phyloP scores from a whole-genome alignment of 2,113 vertebrate species.

The Rhinogobius similis region DNA sequence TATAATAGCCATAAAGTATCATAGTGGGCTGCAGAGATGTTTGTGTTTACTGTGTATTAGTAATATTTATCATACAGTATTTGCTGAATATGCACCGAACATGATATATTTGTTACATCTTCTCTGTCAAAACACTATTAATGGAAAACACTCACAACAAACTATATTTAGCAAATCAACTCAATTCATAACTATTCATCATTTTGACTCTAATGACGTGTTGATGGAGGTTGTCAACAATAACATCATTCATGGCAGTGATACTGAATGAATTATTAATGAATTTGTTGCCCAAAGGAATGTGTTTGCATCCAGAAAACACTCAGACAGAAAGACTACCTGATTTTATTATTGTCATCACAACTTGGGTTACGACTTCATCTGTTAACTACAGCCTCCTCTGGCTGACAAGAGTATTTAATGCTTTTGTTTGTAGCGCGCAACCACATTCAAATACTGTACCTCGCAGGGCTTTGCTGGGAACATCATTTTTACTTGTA shows the following conservation, averaged over 20 bases:
- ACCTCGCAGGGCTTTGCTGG: too few relatives aligned
- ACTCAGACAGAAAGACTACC: background rate
- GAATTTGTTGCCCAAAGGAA: conserved; percentile 5
- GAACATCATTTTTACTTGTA: too few relatives aligned
- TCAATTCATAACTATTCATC: background rate
- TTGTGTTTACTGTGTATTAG: background rate
- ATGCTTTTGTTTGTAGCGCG: too few relatives aligned
- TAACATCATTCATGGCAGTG: background rate
- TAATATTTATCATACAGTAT: background rate
- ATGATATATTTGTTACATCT: background rate
- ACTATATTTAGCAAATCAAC: conserved; percentile 1
- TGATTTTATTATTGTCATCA: background rate
- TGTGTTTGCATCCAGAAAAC: conserved; percentile 1
- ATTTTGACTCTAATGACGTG: background rate
- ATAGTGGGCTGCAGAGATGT: background rate
- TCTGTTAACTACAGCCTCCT: too few relatives aligned
- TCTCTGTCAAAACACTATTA: background rate
- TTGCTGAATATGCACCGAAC: background rate
- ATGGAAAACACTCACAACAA: conserved; percentile 3
- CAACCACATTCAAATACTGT: too few relatives aligned
- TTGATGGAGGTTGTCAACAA: conserved; percentile 2
- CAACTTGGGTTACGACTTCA: background rate
- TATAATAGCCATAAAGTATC: conserved; percentile 4
- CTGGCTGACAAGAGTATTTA: too few relatives aligned
- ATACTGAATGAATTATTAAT: background rate